A percentile compares a stretch with the other conserved stretches of the same genome.
These are phyloP conservation scores for Neodon shergylaensis DNA, from an alignment of 2,113 vertebrate species.

Conservation along the genomic window DNA sequence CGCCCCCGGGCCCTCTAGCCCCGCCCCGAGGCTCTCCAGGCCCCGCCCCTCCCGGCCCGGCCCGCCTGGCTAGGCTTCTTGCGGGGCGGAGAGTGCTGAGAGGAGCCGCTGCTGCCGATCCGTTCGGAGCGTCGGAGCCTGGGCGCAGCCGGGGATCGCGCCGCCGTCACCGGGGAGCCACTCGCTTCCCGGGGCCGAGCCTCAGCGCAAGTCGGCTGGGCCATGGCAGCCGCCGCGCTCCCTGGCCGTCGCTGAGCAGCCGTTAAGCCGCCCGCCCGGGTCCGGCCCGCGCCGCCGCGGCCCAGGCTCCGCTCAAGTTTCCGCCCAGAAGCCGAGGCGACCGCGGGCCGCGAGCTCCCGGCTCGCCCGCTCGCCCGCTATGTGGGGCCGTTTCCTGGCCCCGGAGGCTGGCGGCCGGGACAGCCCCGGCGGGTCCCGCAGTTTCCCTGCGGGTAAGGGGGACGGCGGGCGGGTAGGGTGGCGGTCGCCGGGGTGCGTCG, in stretches of 20 bases:
- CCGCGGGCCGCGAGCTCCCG: conserved; percentile 31
- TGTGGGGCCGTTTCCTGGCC: conserved; percentile 83
- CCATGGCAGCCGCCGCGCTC: conserved; percentile 51
- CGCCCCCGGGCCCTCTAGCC: neutral
- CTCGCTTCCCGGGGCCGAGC: neutral
- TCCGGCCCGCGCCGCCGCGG: conserved; percentile 44
- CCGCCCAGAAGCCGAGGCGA: conserved; percentile 40
- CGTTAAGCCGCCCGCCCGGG: conserved; percentile 31
- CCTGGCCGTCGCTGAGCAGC: conserved; percentile 34
- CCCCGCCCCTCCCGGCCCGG: neutral
- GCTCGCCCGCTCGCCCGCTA: conserved; percentile 1
- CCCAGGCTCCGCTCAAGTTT: conserved; percentile 68
- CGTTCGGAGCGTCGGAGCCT: neutral
- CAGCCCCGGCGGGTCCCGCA: conserved; percentile 74
- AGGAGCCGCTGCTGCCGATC: conserved; percentile 61
- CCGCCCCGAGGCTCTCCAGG: neutral
- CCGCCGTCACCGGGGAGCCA: conserved; percentile 25
- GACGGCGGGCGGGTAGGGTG: neutral
- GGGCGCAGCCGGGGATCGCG: conserved; percentile 21
- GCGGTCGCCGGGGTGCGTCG: neutral
- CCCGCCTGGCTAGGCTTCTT: neutral
- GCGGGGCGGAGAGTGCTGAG: neutral
- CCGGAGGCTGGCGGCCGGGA: conserved; percentile 71
- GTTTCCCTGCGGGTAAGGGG: conserved; percentile 80
- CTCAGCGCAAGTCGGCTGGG: neutral